A percentile compares a stretch with the other conserved stretches of the same genome.
Evolutionary conservation across 2,113 vertebrate genomes (phyloP).

Genomic region (Scolopax mira): DNA sequence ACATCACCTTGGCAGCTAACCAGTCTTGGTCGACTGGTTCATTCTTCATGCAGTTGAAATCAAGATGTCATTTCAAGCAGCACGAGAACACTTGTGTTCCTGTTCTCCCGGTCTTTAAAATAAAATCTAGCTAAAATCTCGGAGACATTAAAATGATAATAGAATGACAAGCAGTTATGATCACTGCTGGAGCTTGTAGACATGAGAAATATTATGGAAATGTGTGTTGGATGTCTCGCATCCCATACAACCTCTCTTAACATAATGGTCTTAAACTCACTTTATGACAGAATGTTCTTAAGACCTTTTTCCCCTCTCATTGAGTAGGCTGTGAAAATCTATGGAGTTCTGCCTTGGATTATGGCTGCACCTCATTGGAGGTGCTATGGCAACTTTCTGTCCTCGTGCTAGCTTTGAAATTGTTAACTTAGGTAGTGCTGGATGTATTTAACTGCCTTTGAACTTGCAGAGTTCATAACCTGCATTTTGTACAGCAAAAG

Average conservation of each 20-base stretch:
- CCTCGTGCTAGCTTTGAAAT: not conserved
- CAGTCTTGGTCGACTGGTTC: too few relatives aligned
- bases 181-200: not conserved
- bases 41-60: not conserved
- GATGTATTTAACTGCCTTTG: not conserved
- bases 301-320: not conserved
- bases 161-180: not conserved
- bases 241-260: not conserved
- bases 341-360: not conserved
- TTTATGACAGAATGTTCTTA: not conserved
- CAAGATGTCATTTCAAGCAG: not conserved
- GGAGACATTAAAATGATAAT: not conserved
- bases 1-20: not conserved
- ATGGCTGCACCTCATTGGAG: not conserved
- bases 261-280: not conserved
- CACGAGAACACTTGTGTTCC: not conserved
- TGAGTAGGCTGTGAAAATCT: not conserved
- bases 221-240: fast-evolving
- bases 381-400: not conserved
- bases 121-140: not conserved
- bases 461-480: not conserved
- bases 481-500: not conserved
- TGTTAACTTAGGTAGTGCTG: not conserved
- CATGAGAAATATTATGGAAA: fast-evolving
- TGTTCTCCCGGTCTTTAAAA: not conserved